A percentile compares a stretch with the other conserved stretches of the same genome.
Conservation (phyloP, 2,797 vertebrate species). For the Gymnothorax reevesii region DNA sequence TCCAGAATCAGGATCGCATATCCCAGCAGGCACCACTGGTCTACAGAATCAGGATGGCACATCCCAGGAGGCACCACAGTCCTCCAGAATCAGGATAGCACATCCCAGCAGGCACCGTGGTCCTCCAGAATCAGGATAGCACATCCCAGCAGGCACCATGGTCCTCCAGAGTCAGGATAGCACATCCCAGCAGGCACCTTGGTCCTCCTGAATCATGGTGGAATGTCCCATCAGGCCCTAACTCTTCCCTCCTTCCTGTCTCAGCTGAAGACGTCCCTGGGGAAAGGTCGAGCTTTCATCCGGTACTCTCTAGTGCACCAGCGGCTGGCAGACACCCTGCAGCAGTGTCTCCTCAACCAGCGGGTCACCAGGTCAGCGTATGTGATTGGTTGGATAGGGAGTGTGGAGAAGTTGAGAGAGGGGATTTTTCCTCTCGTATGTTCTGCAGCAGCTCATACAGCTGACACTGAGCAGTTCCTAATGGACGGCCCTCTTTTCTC, state of each 20-base stretch:
- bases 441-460: background rate
- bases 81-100: too few relatives aligned
- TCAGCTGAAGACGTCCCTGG: slow-evolving; percentile 90
- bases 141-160: too few relatives aligned
- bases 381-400: background rate
- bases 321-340: slow-evolving; percentile 90
- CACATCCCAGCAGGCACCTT: background rate
- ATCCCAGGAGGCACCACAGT: too few relatives aligned
- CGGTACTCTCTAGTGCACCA: slow-evolving; percentile 95
- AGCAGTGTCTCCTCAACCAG: slow-evolving; percentile 94
- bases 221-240: background rate
- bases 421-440: too few relatives aligned
- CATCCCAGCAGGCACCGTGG: too few relatives aligned
- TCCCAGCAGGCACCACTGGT: too few relatives aligned
- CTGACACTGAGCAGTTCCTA: background rate
- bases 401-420: background rate
- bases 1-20: background rate
- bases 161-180: too few relatives aligned
- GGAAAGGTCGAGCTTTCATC: slow-evolving; percentile 91
- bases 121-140: too few relatives aligned
- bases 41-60: too few relatives aligned
- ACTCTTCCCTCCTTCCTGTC: background rate
- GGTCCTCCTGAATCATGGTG: background rate
- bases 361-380: slow-evolving; percentile 83
- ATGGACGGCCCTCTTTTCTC: background rate